These are phyloP conservation scores for Camelus dromedarius DNA, from an alignment of 2,113 vertebrate genomes.

Conservation along the genomic window DNA sequence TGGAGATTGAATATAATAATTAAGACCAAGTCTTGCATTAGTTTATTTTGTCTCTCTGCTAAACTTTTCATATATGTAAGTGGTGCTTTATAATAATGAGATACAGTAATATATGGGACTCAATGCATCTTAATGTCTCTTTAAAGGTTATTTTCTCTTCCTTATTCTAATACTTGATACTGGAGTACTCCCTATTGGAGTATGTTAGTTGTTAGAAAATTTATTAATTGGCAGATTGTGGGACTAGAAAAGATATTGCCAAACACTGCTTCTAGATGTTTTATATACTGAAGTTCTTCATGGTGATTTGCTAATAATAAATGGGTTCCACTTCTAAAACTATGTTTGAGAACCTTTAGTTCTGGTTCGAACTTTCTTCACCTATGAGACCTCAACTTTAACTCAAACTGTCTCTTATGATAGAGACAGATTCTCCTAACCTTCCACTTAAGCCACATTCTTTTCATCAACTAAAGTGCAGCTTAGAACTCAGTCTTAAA, in stretches of 20 bases:
- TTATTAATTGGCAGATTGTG: background rate
- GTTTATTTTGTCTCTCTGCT: background rate
- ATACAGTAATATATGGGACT: background rate
- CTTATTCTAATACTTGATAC: constrained; percentile 15
- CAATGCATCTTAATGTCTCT: background rate
- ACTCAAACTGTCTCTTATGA: background rate
- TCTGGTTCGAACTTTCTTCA: background rate
- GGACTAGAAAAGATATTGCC: background rate
- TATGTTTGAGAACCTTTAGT: background rate
- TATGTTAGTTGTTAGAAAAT: background rate
- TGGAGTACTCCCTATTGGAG: background rate
- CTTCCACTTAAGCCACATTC: background rate
- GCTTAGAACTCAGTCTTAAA: background rate
- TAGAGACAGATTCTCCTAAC: constrained; percentile 11
- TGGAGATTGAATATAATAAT: background rate
- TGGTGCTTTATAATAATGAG: background rate
- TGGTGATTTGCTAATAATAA: background rate
- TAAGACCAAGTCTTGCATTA: background rate
- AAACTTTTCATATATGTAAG: background rate
- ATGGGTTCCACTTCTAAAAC: background rate
- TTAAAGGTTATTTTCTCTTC: background rate
- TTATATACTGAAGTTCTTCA: background rate
- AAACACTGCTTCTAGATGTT: background rate
- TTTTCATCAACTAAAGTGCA: constrained; percentile 24
- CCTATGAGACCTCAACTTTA: background rate